phyloP scores from a whole-genome alignment of 1,140 invertebrate genomes.

The Drosophila lowei region DNA sequence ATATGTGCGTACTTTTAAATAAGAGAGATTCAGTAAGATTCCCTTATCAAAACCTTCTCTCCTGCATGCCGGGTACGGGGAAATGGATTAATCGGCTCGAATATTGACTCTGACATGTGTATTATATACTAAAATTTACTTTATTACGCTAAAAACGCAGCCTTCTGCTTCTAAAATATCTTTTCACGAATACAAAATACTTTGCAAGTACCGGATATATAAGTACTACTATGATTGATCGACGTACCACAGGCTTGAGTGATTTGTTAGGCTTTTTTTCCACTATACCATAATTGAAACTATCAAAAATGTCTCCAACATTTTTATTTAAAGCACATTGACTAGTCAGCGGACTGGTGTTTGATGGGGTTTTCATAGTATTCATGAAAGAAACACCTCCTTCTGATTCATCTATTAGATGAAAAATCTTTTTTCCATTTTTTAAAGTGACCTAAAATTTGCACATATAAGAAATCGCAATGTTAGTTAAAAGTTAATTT shows the following conservation, averaged over 20 bases:
- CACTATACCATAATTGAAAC: neutral
- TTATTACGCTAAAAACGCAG: too few relatives aligned
- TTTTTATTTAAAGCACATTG: neutral
- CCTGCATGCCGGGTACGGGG: too few relatives aligned
- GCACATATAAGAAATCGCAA: too few relatives aligned
- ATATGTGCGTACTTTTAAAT: too few relatives aligned
- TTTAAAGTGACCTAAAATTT: slow-evolving; percentile 26
- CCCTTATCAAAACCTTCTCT: too few relatives aligned
- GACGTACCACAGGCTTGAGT: slow-evolving; percentile 5
- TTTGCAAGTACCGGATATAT: neutral
- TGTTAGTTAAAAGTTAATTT: neutral
- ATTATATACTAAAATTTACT: too few relatives aligned
- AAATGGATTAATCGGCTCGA: too few relatives aligned
- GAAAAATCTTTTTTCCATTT: slow-evolving; percentile 29
- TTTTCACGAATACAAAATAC: neutral
- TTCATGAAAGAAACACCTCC: neutral
- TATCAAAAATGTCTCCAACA: neutral
- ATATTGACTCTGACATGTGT: too few relatives aligned
- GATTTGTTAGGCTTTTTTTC: neutral
- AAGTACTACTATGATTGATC: neutral
- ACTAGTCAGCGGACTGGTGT: too few relatives aligned
- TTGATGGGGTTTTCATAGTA: neutral
- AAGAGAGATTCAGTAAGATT: too few relatives aligned
- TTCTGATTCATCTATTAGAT: neutral
- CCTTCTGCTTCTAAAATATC: too few relatives aligned